Base-by-base conservation (phyloP, 2,797 vertebrate genomes). In the Masticophis lateralis region DNA sequence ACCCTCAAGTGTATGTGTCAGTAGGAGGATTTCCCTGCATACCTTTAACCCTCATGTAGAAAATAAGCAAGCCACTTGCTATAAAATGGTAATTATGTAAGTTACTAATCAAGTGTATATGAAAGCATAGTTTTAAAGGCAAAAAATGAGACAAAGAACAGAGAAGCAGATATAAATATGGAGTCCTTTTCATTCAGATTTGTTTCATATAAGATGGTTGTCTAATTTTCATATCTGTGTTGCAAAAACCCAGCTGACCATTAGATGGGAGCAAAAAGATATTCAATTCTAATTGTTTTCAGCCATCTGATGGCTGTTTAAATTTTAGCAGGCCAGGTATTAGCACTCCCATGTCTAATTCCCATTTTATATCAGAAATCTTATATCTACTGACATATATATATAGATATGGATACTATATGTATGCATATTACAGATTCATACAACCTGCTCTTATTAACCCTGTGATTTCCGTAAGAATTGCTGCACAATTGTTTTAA, bases 1-100 rank as follows among this genome's bases (percentile, higher is more conserved):
- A 97, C 96, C 96, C 96, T 61, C 89, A 92, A 93, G 95, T 25
- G 91, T 0, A 37, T 96, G 93, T 92, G 93, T 93, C 91, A 87
- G 95, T 6, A 1, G 96, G 93, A 95, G 94, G 69, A 90, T 93
- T 86, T 93, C 90, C 88, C 86, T 3, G 3, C 16, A 32, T 11
- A 87, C 4, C 87, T 90, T 94, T 93, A 25, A 86, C 59, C 95
- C 91, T 91, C 92, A 91, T 51, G 0, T 0, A 94, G 93, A 93
- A 96, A 95, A 95, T 86, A 93, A 95, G 94, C 51, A 96, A 93
- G 94, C 5, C 0, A 93, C 57, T 92, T 32, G 1, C 90, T 89
- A 89, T 91, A 94, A 92, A 94, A 60, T 27, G 2, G 27, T 43
- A 91, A 91, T 59, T 79, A 63, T 3, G 0, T 69, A 43, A 86